A percentile compares a stretch with the other conserved stretches of the same genome.
Evolutionary conservation across 2,797 vertebrate genomes (phyloP).

Genomic region (Poecile montanus): DNA sequence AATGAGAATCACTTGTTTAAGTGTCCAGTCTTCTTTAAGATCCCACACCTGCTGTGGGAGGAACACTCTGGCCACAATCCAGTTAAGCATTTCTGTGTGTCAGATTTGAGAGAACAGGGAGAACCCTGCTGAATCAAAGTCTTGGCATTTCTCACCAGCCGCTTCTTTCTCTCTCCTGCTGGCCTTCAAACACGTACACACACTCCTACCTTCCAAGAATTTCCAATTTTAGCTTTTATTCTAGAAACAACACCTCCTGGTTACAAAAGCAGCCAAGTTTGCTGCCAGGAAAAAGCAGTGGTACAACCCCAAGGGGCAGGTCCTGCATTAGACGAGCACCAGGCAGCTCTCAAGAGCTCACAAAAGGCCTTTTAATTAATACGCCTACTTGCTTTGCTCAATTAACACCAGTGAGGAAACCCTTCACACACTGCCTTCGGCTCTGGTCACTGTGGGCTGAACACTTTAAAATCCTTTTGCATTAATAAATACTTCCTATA

Average conservation of each 20-base stretch:
- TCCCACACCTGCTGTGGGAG: not conserved
- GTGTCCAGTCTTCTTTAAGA: not conserved
- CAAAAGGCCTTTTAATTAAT: constrained; percentile 3
- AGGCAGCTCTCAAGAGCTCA: not conserved
- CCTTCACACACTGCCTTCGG: not conserved
- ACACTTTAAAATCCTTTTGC: not conserved
- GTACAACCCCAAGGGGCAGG: not conserved
- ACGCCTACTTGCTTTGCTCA: not conserved
- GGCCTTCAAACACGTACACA: not conserved
- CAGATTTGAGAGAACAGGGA: not conserved
- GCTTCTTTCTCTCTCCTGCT: not conserved
- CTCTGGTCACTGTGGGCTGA: not conserved
- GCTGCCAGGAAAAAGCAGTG: not conserved
- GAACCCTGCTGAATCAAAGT: not conserved
- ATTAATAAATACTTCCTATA: not conserved
- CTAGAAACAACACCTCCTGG: not conserved
- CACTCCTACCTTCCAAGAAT: not conserved
- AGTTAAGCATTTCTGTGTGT: not conserved
- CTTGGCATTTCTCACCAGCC: not conserved
- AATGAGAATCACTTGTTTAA: not conserved
- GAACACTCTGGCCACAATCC: not conserved
- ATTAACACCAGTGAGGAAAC: not conserved
- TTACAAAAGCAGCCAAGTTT: not conserved
- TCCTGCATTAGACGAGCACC: not conserved
- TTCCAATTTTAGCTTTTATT: not conserved